Conservation (phyloP, 2,888 invertebrate genomes). For the Mactromeris polynyma region DNA sequence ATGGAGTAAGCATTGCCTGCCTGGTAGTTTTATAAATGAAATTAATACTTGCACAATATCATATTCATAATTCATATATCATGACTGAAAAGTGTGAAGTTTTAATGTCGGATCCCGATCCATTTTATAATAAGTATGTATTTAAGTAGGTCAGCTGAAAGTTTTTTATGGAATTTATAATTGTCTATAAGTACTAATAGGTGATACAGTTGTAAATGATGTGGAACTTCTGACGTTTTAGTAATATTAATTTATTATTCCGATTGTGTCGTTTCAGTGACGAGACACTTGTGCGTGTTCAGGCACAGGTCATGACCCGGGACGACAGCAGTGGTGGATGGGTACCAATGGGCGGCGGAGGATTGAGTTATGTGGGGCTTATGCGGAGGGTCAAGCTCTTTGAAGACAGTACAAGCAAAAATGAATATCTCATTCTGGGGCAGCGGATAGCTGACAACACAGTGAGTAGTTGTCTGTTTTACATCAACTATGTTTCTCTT, state of each 20-base stretch:
- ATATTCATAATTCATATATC: no score
- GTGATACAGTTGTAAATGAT: no score
- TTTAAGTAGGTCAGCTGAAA: no score
- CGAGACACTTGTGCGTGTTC: constrained; percentile 94
- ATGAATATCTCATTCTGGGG: constrained; percentile 96
- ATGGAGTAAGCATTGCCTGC: no score
- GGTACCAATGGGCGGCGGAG: constrained; percentile 96
- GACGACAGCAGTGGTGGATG: constrained; percentile 99
- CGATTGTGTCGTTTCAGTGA: constrained; percentile 74
- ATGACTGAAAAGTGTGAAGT: no score
- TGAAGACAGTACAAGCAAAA: constrained; percentile 70
- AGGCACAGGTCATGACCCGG: constrained; percentile 99
- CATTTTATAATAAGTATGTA: no score
- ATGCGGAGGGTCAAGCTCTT: constrained; percentile 69
- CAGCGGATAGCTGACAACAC: constrained; percentile 96
- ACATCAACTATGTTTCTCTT: not conserved
- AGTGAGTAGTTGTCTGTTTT: constrained; percentile 89
- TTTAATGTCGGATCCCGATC: no score
- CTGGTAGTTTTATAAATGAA: no score
- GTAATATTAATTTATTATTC: not conserved
- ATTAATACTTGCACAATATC: no score
- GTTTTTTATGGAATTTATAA: no score
- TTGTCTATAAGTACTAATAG: no score
- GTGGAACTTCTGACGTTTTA: no score
- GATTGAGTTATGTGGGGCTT: constrained; percentile 93